These are phyloP conservation scores for Rutpela maculata DNA, from an alignment of 2,888 invertebrate genomes.

Conservation along the genomic window DNA sequence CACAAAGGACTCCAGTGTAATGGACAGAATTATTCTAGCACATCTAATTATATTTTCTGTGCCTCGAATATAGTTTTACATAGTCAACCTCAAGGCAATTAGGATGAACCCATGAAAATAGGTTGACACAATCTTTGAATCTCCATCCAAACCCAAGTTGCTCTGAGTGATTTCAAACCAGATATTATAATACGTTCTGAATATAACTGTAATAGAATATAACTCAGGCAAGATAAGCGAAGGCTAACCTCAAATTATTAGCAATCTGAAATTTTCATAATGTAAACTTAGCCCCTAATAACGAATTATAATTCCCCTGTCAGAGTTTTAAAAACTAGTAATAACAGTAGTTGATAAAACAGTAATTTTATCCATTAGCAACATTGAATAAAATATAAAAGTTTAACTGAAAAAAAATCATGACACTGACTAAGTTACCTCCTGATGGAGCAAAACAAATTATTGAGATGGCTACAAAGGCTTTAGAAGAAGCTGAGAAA, in stretches of 20 bases:
- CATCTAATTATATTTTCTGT: neutral
- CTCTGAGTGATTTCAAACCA: neutral
- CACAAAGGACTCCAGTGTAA: neutral
- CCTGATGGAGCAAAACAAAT: conserved; percentile 77
- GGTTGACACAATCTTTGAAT: neutral
- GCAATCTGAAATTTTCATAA: no score
- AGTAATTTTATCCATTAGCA: no score
- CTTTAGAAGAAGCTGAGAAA: conserved; percentile 85
- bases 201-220: neutral
- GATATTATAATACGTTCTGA: neutral
- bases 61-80: neutral
- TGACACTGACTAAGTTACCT: conserved; percentile 85
- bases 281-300: no score
- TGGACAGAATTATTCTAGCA: neutral
- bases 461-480: conserved; percentile 80
- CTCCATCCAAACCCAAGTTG: neutral
- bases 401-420: conserved; percentile 72
- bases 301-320: no score
- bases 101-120: neutral
- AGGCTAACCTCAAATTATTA: no score
- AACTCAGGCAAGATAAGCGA: no score
- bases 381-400: no score
- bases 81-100: neutral
- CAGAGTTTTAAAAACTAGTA: no score
- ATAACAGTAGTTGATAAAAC: no score